These are phyloP conservation scores for Misgurnus anguillicaudatus DNA, from an alignment of 2,113 vertebrate species.

Conservation along the genomic window DNA sequence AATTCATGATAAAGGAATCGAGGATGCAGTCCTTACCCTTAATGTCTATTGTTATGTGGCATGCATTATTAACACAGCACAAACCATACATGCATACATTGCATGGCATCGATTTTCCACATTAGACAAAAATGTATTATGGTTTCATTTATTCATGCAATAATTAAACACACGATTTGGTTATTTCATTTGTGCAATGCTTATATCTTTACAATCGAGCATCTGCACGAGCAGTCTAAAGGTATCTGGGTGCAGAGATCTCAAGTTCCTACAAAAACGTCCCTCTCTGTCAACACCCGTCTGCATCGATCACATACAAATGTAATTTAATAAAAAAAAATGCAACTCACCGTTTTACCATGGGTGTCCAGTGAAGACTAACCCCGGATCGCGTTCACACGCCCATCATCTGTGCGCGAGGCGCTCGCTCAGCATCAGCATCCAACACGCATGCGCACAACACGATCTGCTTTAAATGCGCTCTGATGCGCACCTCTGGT, in stretches of 20 bases:
- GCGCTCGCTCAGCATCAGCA: slow-evolving; percentile 15
- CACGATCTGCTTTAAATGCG: neutral
- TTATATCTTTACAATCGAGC: neutral
- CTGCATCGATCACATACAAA: neutral
- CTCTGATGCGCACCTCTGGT: neutral
- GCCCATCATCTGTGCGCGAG: slow-evolving; percentile 16
- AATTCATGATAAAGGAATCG: too few species aligned
- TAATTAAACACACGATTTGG: neutral
- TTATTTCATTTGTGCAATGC: neutral
- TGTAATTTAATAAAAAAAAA: neutral
- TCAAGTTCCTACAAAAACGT: neutral
- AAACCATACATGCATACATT: neutral
- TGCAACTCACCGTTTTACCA: slow-evolving; percentile 44
- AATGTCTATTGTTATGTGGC: neutral
- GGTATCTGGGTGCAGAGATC: neutral
- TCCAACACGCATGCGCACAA: slow-evolving; percentile 37
- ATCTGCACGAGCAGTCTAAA: neutral
- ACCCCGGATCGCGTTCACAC: slow-evolving; percentile 23
- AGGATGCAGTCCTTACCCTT: neutral
- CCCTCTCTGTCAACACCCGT: neutral
- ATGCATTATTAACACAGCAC: neutral
- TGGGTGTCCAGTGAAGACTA: slow-evolving; percentile 25
- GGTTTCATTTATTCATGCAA: too few species aligned
- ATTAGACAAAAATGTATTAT: neutral
- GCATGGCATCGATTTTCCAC: neutral